Percentiles rank a stretch among this genome's conserved stretches.
Evolutionary conservation across 2,888 invertebrate genomes (phyloP).

Genomic region (Incurvaria masculella): DNA sequence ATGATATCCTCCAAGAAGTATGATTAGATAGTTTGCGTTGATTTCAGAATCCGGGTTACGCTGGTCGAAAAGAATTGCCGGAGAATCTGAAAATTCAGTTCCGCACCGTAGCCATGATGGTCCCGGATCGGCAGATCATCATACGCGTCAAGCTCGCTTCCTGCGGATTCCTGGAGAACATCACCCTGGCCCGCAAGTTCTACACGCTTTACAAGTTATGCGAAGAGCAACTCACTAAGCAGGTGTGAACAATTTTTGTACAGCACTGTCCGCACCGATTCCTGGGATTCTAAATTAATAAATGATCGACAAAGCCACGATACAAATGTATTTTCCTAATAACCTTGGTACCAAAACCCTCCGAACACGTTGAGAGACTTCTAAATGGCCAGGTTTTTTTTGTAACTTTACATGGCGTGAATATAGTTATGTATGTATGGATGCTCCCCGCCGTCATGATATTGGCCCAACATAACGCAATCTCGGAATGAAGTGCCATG

Average conservation of each 20-base stretch:
- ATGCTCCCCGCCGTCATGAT: too few species aligned
- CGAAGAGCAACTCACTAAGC: constrained; percentile 96
- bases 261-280: neutral
- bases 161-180: constrained; percentile 94
- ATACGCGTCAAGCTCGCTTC: constrained; percentile 94
- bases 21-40: neutral
- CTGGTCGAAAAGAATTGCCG: constrained; percentile 92
- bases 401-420: too few species aligned
- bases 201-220: constrained; percentile 95
- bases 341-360: too few species aligned
- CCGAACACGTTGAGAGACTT: too few species aligned
- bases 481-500: too few species aligned
- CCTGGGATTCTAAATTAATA: neutral
- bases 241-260: constrained; percentile 48
- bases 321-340: too few species aligned
- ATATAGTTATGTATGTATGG: too few species aligned
- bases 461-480: too few species aligned
- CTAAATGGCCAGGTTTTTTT: too few species aligned
- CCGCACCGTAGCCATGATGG: constrained; percentile 98
- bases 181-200: constrained; percentile 92
- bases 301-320: neutral
- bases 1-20: too few species aligned
- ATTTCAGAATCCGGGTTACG: constrained; percentile 92
- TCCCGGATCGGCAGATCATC: constrained; percentile 95
- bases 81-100: constrained; percentile 98